Percentiles rank a stretch among this genome's conserved stretches.
Evolutionary conservation across 1,140 invertebrate genomes (phyloP).

Genomic region (Camponotus pennsylvanicus): DNA sequence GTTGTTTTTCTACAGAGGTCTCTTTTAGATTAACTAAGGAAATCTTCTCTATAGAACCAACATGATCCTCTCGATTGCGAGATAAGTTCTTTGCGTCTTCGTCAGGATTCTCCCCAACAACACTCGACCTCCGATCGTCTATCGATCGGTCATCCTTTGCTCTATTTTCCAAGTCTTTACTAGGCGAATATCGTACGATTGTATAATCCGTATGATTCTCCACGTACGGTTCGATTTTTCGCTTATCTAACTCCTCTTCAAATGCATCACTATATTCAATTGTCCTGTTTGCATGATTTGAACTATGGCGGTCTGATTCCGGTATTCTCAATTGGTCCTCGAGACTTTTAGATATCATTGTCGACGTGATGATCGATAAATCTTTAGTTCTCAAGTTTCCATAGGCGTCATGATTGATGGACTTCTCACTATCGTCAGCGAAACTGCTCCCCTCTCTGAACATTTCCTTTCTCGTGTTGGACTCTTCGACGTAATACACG

Average conservation of each 20-base stretch:
- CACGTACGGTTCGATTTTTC: conserved; percentile 4
- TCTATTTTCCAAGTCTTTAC: conserved; percentile 54
- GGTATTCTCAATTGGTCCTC: conserved; percentile 19
- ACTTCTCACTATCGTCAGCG: conserved; percentile 33
- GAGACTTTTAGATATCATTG: conserved; percentile 40
- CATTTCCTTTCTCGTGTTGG: conserved; percentile 41
- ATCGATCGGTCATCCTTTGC: conserved; percentile 26
- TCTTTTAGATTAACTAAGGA: conserved; percentile 42
- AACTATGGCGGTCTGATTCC: background rate
- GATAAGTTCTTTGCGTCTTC: conserved; percentile 35
- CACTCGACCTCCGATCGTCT: conserved; percentile 8
- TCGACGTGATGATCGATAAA: conserved; percentile 29
- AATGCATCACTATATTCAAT: conserved; percentile 56
- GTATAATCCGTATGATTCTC: conserved; percentile 62
- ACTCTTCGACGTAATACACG: conserved; percentile 59
- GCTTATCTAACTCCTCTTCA: conserved; percentile 62
- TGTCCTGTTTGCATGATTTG: conserved; percentile 38
- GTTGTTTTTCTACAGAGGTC: background rate
- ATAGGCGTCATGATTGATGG: conserved; percentile 16
- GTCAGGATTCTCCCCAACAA: conserved; percentile 12
- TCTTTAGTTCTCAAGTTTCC: conserved; percentile 34
- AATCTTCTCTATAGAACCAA: conserved; percentile 7
- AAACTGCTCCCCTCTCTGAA: background rate
- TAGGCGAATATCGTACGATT: conserved; percentile 11
- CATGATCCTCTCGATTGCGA: conserved; percentile 18